Base-by-base conservation (phyloP, 2,888 invertebrate species). In the Myopa tessellatipennis region DNA sequence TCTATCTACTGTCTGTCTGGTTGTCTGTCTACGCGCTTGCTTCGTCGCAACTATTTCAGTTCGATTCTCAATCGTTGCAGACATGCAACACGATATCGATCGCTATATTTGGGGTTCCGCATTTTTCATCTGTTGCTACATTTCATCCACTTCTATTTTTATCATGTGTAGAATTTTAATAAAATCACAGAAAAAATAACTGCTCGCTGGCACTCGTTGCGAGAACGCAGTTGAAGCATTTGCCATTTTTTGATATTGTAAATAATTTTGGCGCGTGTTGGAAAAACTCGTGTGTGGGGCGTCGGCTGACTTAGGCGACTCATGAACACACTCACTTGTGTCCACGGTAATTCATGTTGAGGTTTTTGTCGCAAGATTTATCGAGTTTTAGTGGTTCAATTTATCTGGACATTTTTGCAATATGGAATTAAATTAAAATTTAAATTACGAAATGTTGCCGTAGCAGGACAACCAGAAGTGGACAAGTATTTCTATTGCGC, bases 251-350 rank as follows among this genome's bases (percentile, higher is more conserved):
- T 34, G 26, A 4, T 8, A 26, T 69, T 50, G 16, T 45, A 40
- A 61, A 38, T 40, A 8, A 71, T 72, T 72, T 72, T 72, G 72
- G 72, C 72, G 72, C 72, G 72, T 72, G 72, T 72, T 60, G 34
- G 38, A 60, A 60, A 60, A 71, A 18, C 34, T 58, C 55, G 40
- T 61, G 55, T 55, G 70, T 71, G 70, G 70, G 58, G 52, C 38
- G 72, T 38, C 18, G 18, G 26, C 61, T 61, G 26, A 5, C 2
- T 18, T 61, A 6, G 26, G 16, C 61, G 61, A 61, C 10, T 61
- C 1, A 14, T 7, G 3, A 60, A 26, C 16, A 18, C 34, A 71
- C 71, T 71, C 55, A 71, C 55, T 71, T 71, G 71, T 38, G 60
- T 60, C 10, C 26, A 61, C 61, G 58, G 50, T 60, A 72, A 72